phyloP scores from a whole-genome alignment of 2,113 vertebrate genomes.

The Uropsilus gracilis region DNA sequence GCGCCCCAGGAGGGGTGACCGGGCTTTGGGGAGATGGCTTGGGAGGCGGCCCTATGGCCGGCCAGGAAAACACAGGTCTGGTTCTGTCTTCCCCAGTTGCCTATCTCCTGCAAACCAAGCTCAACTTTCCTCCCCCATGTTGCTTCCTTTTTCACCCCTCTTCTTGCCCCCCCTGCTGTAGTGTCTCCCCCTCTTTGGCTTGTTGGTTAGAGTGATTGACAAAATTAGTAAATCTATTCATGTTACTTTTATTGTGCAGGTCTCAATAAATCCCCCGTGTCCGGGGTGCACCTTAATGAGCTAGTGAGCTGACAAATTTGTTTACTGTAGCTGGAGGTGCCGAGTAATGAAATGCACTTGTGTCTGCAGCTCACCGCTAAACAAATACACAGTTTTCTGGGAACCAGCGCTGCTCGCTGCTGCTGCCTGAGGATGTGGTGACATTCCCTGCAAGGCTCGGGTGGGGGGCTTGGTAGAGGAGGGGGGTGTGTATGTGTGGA shows the following conservation, averaged over 20 bases:
- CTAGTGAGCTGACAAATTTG: slow-evolving; percentile 81
- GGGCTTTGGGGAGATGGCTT: fast-evolving
- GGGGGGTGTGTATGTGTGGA: background rate
- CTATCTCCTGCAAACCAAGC: background rate
- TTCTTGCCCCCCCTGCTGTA: background rate
- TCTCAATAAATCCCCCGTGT: slow-evolving; percentile 79
- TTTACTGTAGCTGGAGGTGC: slow-evolving; percentile 83
- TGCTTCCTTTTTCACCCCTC: background rate
- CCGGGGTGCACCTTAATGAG: slow-evolving; percentile 76
- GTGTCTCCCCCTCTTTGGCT: background rate
- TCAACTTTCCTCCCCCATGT: background rate
- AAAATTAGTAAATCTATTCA: slow-evolving; percentile 82
- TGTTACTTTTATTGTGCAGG: slow-evolving; percentile 78
- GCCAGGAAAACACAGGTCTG: too few relatives aligned
- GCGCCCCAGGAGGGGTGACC: background rate
- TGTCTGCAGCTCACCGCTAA: slow-evolving; percentile 74
- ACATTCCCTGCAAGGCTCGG: slow-evolving; percentile 37
- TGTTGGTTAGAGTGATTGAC: slow-evolving; percentile 74
- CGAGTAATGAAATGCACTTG: slow-evolving; percentile 73
- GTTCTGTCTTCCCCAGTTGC: background rate
- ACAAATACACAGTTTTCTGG: slow-evolving; percentile 66
- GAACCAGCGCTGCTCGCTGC: slow-evolving; percentile 38
- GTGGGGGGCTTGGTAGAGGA: too few relatives aligned
- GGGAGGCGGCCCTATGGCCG: background rate
- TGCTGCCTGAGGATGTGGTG: slow-evolving; percentile 15